Base-by-base conservation (phyloP, 2,888 invertebrate species). In the Eilema caniola region DNA sequence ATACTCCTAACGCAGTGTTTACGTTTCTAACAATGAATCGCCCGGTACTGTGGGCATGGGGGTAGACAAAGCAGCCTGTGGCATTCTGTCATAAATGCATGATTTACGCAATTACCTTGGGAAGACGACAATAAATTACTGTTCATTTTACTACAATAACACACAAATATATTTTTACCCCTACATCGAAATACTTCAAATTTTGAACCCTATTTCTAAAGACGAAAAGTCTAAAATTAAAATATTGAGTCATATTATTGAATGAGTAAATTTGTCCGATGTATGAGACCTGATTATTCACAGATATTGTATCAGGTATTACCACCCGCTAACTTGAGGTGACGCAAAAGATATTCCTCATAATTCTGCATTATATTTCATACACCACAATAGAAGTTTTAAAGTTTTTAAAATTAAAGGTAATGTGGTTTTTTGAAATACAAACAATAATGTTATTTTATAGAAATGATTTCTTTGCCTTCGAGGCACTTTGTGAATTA, bases 61-160 rank as follows among this genome's bases (percentile, higher is more conserved):
- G 72, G 88, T 88, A 93, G 90, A 93, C 94, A 94, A 93, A 90
- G 88, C 86, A 81, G 82, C 83, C 86, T 86, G 88, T 87, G 86
- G 89, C 87, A 84, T 85, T 83, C 88, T 93, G 95, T 95, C 95
- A 95, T 95, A 95, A 95, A 95, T 93, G 86, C 87, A 93, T 95
- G 95, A 95, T 95, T 95, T 95, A 95, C 93, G 91, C 93, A 91
- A 93, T 93, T 91, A 92, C 90, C 89, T 90, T 88, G 90, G 90
- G 92, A 93, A 92, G 92, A 90, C 90, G 90, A 89, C 90, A 88
- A 95, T 94, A 94, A 94, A 94, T 94, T 93, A 93, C 90, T 88
- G 90, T 92, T 91, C 91, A 90, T 89, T 91, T 89, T 85, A 90
- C 90, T 90, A 87, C 87, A 87, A 86, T 87, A 86, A 85, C 84